phyloP scores from a whole-genome alignment of 2,797 vertebrate species.

The Psittacula echo region DNA sequence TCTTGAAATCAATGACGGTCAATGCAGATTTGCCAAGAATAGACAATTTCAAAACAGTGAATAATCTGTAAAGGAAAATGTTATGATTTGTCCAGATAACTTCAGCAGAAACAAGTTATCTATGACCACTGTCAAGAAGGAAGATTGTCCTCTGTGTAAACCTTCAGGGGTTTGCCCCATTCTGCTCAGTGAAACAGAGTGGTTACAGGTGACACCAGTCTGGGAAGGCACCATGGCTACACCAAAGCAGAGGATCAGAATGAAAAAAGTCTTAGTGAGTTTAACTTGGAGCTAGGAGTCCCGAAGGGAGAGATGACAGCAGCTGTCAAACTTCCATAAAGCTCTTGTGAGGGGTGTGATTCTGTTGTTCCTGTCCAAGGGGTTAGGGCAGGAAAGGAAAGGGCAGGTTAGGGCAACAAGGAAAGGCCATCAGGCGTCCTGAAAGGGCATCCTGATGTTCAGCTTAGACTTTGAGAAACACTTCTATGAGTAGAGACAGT shows the following conservation, averaged over 20 bases:
- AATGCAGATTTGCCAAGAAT: neutral
- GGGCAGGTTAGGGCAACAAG: neutral
- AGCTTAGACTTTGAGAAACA: neutral
- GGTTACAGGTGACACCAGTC: neutral
- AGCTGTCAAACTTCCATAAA: neutral
- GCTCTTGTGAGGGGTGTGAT: accelerated
- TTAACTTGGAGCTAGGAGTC: neutral
- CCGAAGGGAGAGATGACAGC: neutral
- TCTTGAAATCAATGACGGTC: neutral
- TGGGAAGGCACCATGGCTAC: neutral
- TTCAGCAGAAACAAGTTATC: neutral
- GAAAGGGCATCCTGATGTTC: neutral
- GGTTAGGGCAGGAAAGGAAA: too few relatives aligned
- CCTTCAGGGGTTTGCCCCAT: neutral
- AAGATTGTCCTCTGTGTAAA: accelerated
- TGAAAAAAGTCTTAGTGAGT: neutral
- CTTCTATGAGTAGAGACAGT: neutral
- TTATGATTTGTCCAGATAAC: neutral
- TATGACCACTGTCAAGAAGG: neutral
- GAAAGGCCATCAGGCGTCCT: neutral
- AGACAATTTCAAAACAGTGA: neutral
- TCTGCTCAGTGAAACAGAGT: neutral
- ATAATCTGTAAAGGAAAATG: neutral
- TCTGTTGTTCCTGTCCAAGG: neutral
- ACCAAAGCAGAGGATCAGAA: neutral